phyloP scores from a whole-genome alignment of 2,888 invertebrate genomes.

The Philereme vetulata region DNA sequence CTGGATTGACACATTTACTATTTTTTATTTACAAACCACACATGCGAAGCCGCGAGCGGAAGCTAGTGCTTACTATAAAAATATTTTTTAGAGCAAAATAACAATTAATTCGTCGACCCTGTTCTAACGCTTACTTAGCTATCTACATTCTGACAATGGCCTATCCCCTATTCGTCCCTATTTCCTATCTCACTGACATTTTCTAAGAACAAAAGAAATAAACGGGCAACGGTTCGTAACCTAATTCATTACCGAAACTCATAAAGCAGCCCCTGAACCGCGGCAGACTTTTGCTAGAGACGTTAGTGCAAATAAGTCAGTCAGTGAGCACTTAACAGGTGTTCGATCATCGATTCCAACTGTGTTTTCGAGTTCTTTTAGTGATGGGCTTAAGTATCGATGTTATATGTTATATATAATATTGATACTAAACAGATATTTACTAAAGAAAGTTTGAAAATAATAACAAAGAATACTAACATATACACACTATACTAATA shows the following conservation, averaged over 20 bases:
- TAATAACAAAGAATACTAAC: no score
- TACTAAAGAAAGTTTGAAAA: no score
- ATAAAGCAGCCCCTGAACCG: constrained; percentile 17
- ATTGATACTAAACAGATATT: no score
- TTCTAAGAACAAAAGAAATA: constrained; percentile 15
- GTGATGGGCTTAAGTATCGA: constrained; percentile 41
- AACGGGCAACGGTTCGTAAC: constrained; percentile 6
- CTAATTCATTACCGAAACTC: constrained; percentile 24
- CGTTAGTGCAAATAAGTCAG: constrained; percentile 42
- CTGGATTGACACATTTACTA: no score
- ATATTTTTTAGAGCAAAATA: no score
- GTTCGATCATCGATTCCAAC: constrained; percentile 63
- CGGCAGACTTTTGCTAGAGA: constrained; percentile 11
- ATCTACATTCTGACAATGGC: constrained; percentile 6
- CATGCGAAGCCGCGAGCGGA: no score
- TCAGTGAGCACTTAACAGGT: constrained; percentile 63
- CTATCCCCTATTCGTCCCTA: constrained; percentile 5
- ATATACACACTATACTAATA: no score
- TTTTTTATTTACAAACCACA: no score
- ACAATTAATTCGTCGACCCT: no score
- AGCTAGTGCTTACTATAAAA: no score
- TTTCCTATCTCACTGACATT: constrained; percentile 10
- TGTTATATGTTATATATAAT: no score
- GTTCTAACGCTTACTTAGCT: not conserved
- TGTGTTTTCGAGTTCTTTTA: constrained; percentile 45